Base-by-base conservation (phyloP, 2,888 invertebrate species). In the Aphidius colemani region DNA sequence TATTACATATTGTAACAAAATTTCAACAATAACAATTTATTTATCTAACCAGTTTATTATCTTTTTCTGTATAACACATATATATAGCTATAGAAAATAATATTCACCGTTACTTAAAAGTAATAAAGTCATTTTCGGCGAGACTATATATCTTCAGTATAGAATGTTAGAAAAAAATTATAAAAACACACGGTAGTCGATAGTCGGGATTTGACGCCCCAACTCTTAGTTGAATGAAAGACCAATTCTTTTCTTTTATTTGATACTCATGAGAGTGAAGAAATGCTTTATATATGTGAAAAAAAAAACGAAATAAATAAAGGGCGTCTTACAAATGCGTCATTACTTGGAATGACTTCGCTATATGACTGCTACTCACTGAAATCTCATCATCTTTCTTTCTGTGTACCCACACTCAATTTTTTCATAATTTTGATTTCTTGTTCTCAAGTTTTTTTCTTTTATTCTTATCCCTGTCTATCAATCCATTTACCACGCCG, bases 301-400 rank as follows among this genome's bases (percentile, higher is more conserved):
- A 59, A 13, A 50, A 53, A 59, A 13, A 50, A 66, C 46, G 59
- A 50, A 45, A 56, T 40, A 50, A 55, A 59, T 61, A 61, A 67
- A 70, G 71, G 74, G 75, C 74, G 74, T 74, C 75, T 74, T 73
- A 73, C 70, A 74, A 74, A 57, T 48, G 59, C 78, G 75, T 80
- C 80, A 80, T 80, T 80, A 80, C 75, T 73, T 74, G 74, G 75
- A 79, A 80, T 80, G 80, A 80, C 80, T 74, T 71, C 75, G 79
- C 79, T 77, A 72, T 78, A 74, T 75, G 69, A 13, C 70, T 69
- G 67, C 73, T 69, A 71, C 70, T 70, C 70, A 71, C 72, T 71
- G 70, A 71, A 72, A 73, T 71, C 59, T 74, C 67, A 57, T 40
- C 57, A 57, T 57, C 63, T 62, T 51, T 62, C 59, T 61, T 63